Evolutionary conservation across 1,140 invertebrate species (phyloP).

Genomic region (Halesus radiatus): DNA sequence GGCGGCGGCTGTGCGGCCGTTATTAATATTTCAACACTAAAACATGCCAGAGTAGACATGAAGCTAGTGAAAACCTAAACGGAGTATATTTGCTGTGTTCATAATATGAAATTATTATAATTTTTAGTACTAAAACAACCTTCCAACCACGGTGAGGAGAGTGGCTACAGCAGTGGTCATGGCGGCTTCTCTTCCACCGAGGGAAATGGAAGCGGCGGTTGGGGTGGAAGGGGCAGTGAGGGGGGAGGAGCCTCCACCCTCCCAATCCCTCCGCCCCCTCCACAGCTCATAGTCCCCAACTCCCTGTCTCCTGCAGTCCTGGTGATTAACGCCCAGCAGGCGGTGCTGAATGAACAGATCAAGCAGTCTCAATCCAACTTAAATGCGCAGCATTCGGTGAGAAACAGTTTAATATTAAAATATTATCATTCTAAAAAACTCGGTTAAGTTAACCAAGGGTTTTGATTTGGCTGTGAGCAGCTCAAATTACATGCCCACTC

Average conservation of each 20-base stretch:
- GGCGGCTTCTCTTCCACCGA: background rate
- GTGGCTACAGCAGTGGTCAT: background rate
- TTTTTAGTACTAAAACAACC: slow-evolving; percentile 14
- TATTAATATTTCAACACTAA: too few relatives aligned
- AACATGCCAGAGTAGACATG: too few relatives aligned
- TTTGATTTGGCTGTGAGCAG: too few relatives aligned
- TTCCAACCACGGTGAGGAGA: slow-evolving; percentile 6
- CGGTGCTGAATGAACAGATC: slow-evolving; percentile 90
- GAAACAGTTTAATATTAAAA: background rate
- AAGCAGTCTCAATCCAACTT: slow-evolving; percentile 95
- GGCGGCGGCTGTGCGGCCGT: too few relatives aligned
- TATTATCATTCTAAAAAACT: background rate
- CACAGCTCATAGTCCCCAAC: slow-evolving; percentile 32
- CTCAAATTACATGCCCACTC: too few relatives aligned
- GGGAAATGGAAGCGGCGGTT: background rate
- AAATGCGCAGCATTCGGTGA: slow-evolving; percentile 90
- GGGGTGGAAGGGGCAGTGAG: background rate
- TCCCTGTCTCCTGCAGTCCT: slow-evolving; percentile 61
- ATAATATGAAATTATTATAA: too few relatives aligned
- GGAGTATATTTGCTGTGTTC: too few relatives aligned
- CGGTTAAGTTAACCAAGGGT: too few relatives aligned
- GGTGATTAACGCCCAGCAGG: slow-evolving; percentile 78
- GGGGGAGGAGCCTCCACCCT: background rate
- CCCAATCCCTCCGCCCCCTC: background rate
- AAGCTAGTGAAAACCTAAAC: too few relatives aligned